These are phyloP conservation scores for Dysdera silvatica DNA, from an alignment of 1,140 invertebrate genomes.

Conservation along the genomic window DNA sequence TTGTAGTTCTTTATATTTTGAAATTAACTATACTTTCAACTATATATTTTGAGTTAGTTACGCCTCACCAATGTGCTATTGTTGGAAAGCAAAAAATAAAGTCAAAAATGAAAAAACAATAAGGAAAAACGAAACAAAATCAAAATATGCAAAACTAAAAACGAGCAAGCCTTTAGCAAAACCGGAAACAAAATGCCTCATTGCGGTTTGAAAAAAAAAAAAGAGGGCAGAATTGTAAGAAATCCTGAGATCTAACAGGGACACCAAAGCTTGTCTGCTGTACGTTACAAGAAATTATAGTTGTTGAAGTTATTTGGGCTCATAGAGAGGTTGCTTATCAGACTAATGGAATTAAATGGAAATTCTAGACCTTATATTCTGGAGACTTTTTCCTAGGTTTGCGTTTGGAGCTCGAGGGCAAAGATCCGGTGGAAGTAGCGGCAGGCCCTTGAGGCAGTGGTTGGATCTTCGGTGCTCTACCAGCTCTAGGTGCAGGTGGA, in stretches of 20 bases:
- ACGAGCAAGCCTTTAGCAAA: too few species aligned
- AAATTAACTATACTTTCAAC: too few species aligned
- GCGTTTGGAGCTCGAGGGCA: constrained; percentile 21
- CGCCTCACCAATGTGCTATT: too few species aligned
- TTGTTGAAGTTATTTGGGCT: not conserved
- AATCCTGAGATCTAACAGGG: too few species aligned
- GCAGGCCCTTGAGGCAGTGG: constrained; percentile 7
- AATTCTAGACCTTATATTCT: constrained; percentile 28
- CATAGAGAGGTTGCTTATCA: not conserved
- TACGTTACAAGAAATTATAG: too few species aligned
- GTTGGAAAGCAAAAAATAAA: too few species aligned
- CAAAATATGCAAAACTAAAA: too few species aligned
- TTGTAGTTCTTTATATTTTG: too few species aligned
- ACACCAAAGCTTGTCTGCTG: too few species aligned
- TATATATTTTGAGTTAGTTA: too few species aligned
- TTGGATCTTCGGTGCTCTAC: constrained; percentile 12
- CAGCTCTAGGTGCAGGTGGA: constrained; percentile 11
- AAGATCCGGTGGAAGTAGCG: constrained; percentile 15
- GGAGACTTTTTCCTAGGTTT: constrained; percentile 31
- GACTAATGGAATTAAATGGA: not conserved
- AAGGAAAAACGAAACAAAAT: too few species aligned
- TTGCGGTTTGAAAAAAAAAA: not conserved
- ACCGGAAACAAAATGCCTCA: not conserved
- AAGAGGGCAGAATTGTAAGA: not conserved
- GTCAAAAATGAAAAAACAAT: too few species aligned